Base-by-base conservation (phyloP, 2,797 vertebrate genomes). In the Rhinichthys osculus region DNA sequence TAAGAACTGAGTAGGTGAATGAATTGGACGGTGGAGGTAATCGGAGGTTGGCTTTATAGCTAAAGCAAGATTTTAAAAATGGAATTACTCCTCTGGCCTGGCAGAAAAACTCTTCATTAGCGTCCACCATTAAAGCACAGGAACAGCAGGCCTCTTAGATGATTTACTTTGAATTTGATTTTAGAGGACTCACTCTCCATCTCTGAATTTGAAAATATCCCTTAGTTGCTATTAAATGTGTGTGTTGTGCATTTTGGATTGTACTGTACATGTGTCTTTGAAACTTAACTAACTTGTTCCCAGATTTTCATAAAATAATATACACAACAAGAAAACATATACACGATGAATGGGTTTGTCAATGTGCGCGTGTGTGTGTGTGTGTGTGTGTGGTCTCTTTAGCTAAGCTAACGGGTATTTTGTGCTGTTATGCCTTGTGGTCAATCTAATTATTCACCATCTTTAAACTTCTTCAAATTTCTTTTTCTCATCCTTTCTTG, bases 91-190 rank as follows among this genome's bases (percentile, higher is more conserved):
- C 87, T 93, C 89, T 90, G 93, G 91, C 87, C 92, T 93, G 92
- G 93, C 92, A 91, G 87, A 80, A 85, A 50, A 88, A 87, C 87
- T 90, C 90, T 93, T 94, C 91, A 92, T 93, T 95, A 93, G 89
- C 91, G 90, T 93, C 91, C 89, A 92, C 86, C 91, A 92, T 93
- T 93, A 92, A 89, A 90, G 69, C n/a, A 86, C 88, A 91, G 76
- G 27, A 52, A 86, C 83, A 83, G 82, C 83, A 83, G 82, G 69
- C 59, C 78, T 69, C 71, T 81, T 50, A 83, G 78, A 73, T 27
- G 14, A 57, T 81, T 81, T 69, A 19, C 27, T 82, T 40, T 73
- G 71, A 76, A 71, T n/a, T 52, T 59, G 27, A 50, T 47, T 77
- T 30, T 80, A 76, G 79, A 52, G 89, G 83, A 86, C 81, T 78